Evolutionary conservation across 2,113 vertebrate species (phyloP).

Genomic region (Anser cygnoides): DNA sequence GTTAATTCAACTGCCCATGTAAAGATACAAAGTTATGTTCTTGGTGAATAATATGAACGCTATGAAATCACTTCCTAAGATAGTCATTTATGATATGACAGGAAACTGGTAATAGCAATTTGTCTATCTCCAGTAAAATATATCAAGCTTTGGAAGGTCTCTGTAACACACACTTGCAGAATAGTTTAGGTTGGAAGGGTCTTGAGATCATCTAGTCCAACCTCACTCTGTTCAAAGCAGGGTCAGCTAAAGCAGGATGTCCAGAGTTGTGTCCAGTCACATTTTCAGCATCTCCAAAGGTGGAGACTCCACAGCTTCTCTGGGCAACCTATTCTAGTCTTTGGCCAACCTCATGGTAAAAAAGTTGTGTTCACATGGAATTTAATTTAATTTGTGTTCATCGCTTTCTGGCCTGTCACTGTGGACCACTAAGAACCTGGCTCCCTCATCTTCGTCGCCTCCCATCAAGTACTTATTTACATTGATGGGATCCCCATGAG

Average conservation of each 20-base stretch:
- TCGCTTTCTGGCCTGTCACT: background rate
- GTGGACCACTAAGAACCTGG: background rate
- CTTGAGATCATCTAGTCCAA: background rate
- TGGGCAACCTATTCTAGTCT: background rate
- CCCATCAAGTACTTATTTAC: background rate
- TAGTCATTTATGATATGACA: background rate
- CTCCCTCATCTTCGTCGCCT: background rate
- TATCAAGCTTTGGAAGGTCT: background rate
- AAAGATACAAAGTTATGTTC: background rate
- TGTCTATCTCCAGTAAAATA: background rate
- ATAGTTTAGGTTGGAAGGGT: background rate
- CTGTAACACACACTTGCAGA: background rate
- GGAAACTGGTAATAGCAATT: too few species aligned
- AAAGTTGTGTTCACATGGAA: background rate
- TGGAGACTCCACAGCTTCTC: background rate
- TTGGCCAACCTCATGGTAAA: background rate
- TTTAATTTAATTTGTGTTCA: background rate
- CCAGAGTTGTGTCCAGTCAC: background rate
- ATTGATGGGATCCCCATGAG: background rate
- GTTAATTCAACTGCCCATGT: background rate
- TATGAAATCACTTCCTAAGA: background rate
- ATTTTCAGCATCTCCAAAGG: background rate
- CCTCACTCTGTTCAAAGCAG: rapidly evolving
- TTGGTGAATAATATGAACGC: background rate
- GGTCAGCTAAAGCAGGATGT: background rate